A percentile compares a stretch with the other conserved stretches of the same genome.
Evolutionary conservation across 2,888 invertebrate genomes (phyloP).

Genomic region (Dynastes maya): DNA sequence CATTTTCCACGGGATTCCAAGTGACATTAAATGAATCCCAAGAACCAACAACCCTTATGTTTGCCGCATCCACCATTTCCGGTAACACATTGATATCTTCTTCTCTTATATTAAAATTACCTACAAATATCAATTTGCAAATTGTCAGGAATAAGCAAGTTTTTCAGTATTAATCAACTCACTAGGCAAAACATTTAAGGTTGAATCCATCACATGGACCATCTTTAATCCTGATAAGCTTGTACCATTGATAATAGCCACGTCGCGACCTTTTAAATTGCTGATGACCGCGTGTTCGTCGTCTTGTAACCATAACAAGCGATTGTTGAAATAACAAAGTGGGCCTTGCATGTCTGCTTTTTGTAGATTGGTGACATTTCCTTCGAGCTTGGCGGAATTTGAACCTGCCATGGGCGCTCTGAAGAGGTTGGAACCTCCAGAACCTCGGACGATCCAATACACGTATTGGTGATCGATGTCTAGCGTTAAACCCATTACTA

Average conservation of each 20-base stretch:
- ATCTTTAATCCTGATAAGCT: constrained; percentile 79
- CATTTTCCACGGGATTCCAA: constrained; percentile 83
- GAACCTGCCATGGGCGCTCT: constrained; percentile 77
- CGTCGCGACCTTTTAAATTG: constrained; percentile 83
- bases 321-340: constrained; percentile 85
- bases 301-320: constrained; percentile 88
- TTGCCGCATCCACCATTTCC: constrained; percentile 77
- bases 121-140: constrained; percentile 34
- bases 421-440: constrained; percentile 83
- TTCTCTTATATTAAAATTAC: constrained; percentile 36
- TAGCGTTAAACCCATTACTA: constrained; percentile 88
- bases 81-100: constrained; percentile 80
- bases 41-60: constrained; percentile 81
- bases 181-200: constrained; percentile 37
- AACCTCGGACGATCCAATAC: constrained; percentile 89
- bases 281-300: constrained; percentile 83
- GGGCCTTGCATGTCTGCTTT: constrained; percentile 79
- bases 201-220: constrained; percentile 81
- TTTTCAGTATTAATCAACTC: not conserved
- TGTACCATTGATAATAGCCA: constrained; percentile 78
- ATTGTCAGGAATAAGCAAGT: not conserved
- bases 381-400: constrained; percentile 45
- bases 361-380: constrained; percentile 69
- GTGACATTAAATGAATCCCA: constrained; percentile 88
- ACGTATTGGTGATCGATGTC: constrained; percentile 84